A percentile compares a stretch with the other conserved stretches of the same genome.
These are phyloP conservation scores for Squalus acanthias DNA, from an alignment of 2,797 vertebrate species.

Conservation along the genomic window DNA sequence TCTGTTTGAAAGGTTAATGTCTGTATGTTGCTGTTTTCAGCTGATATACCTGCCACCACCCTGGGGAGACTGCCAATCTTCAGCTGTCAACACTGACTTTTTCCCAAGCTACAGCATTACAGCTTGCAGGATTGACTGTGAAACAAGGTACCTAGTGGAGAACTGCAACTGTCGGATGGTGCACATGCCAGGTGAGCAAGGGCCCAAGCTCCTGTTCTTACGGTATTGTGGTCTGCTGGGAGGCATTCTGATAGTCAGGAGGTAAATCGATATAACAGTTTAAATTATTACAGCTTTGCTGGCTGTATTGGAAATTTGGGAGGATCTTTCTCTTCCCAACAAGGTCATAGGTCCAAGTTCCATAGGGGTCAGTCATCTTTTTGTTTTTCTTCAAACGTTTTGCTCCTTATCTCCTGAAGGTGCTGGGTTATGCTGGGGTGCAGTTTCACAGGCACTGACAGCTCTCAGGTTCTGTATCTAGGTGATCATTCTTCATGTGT, in stretches of 20 bases:
- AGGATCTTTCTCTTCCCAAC: not conserved
- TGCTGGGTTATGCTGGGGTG: no score
- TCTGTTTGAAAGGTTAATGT: not conserved
- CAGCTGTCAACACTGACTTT: conserved; percentile 82
- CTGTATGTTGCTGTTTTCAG: conserved; percentile 55
- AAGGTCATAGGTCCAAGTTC: not conserved
- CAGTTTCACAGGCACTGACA: no score
- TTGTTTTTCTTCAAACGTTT: not conserved
- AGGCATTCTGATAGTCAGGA: not conserved
- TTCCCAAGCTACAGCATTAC: conserved; percentile 93
- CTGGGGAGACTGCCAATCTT: conserved; percentile 89
- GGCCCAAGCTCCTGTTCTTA: not conserved
- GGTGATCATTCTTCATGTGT: no score
- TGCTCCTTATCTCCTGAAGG: no score
- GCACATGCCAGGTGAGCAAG: conserved; percentile 84
- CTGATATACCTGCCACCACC: conserved; percentile 92
- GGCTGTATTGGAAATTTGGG: not conserved
- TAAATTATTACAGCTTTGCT: not conserved
- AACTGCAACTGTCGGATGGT: conserved; percentile 99
- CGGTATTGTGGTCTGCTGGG: not conserved
- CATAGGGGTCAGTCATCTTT: not conserved
- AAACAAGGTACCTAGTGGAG: conserved; percentile 93
- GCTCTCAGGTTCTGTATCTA: no score
- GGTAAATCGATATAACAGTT: not conserved
- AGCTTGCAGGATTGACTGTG: conserved; percentile 93